phyloP scores from a whole-genome alignment of 2,888 invertebrate genomes.

The Leptogaster cylindrica region DNA sequence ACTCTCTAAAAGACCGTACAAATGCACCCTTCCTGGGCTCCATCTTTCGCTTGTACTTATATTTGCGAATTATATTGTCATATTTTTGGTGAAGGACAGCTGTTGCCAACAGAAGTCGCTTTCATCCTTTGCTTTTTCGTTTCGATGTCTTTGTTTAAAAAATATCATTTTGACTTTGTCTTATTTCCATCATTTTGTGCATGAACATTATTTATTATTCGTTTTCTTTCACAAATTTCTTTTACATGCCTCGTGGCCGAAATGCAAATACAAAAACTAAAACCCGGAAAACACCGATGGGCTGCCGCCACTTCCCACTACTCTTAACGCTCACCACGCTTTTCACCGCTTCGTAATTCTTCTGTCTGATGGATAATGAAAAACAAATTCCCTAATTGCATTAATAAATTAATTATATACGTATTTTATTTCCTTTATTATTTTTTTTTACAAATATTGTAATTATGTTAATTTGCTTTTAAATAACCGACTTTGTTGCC shows the following conservation, averaged over 20 bases:
- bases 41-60: conserved; percentile 24
- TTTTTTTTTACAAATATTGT: conserved; percentile 13
- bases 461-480: conserved; percentile 31
- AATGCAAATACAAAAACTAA: conserved; percentile 7
- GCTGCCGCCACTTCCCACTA: not conserved
- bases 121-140: not conserved
- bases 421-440: conserved; percentile 1
- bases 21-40: conserved; percentile 19
- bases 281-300: conserved; percentile 6
- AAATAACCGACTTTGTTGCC: conserved; percentile 12
- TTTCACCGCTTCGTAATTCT: conserved; percentile 10
- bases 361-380: conserved; percentile 17
- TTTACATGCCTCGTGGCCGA: conserved; percentile 35
- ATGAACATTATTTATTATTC: conserved; percentile 30
- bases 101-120: conserved; percentile 30
- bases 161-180: conserved; percentile 1
- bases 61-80: conserved; percentile 39
- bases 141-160: not conserved
- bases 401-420: conserved; percentile 21
- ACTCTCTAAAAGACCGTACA: not conserved
- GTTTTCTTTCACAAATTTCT: conserved; percentile 28
- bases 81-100: conserved; percentile 36
- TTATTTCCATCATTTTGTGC: conserved; percentile 19
- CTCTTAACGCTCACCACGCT: conserved; percentile 17
- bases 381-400: conserved; percentile 10